Base-by-base conservation (phyloP, 2,113 vertebrate genomes). In the Nannobrachium achirus region DNA sequence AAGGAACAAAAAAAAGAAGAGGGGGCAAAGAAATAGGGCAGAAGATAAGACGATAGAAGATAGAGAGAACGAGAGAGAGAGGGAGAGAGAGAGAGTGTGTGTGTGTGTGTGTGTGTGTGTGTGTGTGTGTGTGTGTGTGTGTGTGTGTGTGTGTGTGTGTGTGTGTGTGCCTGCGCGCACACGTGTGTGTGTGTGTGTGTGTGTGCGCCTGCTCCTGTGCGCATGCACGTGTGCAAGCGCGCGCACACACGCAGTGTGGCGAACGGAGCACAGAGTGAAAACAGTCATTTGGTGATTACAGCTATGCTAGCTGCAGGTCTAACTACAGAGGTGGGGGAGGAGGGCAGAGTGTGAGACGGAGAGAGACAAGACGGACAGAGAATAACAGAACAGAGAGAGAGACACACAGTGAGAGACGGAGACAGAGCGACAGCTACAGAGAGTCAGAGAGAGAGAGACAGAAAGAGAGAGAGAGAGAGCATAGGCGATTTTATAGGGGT, bases 251-350 rank as follows among this genome's bases (percentile, higher is more conserved):
- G 64, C 53, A 68, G 69, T 84, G 81, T 88, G 76, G 77, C 74
- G 88, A 87, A 81, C 85, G 61, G 79, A 83, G 79, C 80, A 14
- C 57, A 79, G 78, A 86, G 72, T 81, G 86, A 89, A 92, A 93
- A 92, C 83, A 92, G 90, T 89, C 85, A 91, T 91, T 92, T 92
- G 82, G 82, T 91, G 84, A 93, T 92, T 92, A 91, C 75, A 82
- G 77, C 77, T 81, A 62, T 84, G 66, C 82, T 86, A 78, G 69
- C 80, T 78, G 83, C 74, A 41, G 71, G 69, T 4, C 25, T 33
- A 25, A 63, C 69, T n/a, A 18, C 16, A 63, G 68, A 46, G 19
- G 56, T 46, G 19, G n/a, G 76, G 73, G 71, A 51, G 76, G 66
- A 64, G 71, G 63, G 74, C 71, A 78, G 67, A 74, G 18, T 39